Percentiles rank a stretch among this genome's conserved stretches.
Evolutionary conservation across 2,113 vertebrate species (phyloP).

Genomic region (Lycocorax pyrrhopterus): DNA sequence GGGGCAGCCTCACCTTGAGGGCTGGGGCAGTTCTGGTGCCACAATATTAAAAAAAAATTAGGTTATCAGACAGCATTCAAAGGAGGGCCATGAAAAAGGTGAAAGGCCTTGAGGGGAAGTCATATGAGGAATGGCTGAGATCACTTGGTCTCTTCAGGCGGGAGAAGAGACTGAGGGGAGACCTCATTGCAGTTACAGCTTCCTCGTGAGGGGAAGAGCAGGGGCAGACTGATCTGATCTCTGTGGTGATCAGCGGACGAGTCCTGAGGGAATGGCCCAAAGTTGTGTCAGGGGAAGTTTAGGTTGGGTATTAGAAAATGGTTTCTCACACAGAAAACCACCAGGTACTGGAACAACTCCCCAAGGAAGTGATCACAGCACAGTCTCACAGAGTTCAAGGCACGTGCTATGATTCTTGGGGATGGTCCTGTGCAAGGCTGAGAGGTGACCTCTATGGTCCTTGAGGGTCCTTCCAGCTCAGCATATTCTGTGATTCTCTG

Average conservation of each 20-base stretch:
- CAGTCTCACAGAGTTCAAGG: not conserved
- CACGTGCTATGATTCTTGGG: not conserved
- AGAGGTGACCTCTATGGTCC: not conserved
- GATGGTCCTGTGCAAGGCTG: not conserved
- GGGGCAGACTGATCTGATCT: not conserved
- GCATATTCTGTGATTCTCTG: not conserved
- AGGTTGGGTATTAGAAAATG: not conserved
- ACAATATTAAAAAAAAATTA: not conserved
- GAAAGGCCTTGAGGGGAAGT: not conserved
- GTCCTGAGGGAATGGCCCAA: not conserved
- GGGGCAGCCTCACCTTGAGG: rapidly evolving
- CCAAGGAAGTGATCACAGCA: too few relatives aligned
- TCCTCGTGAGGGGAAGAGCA: not conserved
- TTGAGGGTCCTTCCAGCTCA: not conserved
- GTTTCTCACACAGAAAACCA: not conserved
- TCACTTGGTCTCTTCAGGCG: not conserved
- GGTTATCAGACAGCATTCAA: not conserved
- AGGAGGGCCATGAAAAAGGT: too few relatives aligned
- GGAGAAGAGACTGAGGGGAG: not conserved
- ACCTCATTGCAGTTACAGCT: too few relatives aligned
- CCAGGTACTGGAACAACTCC: not conserved
- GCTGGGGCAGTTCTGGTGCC: not conserved
- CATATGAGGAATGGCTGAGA: rapidly evolving
- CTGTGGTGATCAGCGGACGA: not conserved
- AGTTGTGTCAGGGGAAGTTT: not conserved